Evolutionary conservation across 2,888 invertebrate genomes (phyloP).

Genomic region (Drosophila subsilvestris): DNA sequence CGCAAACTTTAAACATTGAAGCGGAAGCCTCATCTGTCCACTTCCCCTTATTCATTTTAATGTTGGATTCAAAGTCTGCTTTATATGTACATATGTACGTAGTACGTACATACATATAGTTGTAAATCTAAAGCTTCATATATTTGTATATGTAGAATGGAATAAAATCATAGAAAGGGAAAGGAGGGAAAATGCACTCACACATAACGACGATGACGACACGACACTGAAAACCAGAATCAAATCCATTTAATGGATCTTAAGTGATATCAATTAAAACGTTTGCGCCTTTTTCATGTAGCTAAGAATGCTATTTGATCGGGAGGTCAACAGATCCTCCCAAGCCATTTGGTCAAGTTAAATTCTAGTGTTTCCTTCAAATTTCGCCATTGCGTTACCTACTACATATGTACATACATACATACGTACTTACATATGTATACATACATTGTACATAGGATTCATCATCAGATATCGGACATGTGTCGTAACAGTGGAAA

Average conservation of each 20-base stretch:
- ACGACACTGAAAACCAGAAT: conserved; percentile 31
- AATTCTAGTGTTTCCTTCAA: not conserved
- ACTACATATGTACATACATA: not conserved
- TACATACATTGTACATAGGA: not conserved
- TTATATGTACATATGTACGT: conserved; percentile 1
- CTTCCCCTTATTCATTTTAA: conserved; percentile 23
- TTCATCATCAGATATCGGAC: conserved; percentile 14
- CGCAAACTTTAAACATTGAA: conserved; percentile 46
- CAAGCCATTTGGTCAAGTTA: not conserved
- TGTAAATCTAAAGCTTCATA: conserved; percentile 3
- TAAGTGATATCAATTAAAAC: conserved; percentile 76
- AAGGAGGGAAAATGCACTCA: conserved; percentile 8
- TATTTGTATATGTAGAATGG: conserved; percentile 3
- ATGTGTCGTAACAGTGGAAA: conserved; percentile 3
- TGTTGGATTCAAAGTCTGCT: conserved; percentile 21
- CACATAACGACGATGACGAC: conserved; percentile 2
- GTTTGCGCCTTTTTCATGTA: conserved; percentile 52
- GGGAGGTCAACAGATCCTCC: not conserved
- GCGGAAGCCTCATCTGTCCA: conserved; percentile 23
- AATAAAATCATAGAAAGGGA: conserved; percentile 1
- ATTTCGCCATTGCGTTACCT: too few relatives aligned
- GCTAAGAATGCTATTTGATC: not conserved
- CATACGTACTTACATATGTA: not conserved
- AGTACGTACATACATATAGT: too few relatives aligned
- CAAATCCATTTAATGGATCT: conserved; percentile 59